phyloP scores from a whole-genome alignment of 2,797 vertebrate species.

The Cynopterus sphinx region DNA sequence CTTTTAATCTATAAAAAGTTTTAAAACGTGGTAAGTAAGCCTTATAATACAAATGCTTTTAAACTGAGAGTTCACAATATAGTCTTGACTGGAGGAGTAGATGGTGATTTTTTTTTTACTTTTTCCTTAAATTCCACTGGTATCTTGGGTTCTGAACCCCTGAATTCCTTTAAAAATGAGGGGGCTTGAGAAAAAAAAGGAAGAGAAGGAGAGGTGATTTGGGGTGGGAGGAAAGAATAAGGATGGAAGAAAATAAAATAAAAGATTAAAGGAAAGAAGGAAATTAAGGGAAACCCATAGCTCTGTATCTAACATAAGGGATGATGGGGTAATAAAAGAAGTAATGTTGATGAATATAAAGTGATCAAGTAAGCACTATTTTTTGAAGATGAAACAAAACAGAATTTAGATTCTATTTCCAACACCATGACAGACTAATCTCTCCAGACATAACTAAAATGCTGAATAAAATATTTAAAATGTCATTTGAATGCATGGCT shows the following conservation, averaged over 20 bases:
- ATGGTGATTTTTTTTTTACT: background rate
- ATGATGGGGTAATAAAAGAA: background rate
- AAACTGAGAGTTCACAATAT: background rate
- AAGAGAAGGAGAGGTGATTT: background rate
- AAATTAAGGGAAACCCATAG: background rate
- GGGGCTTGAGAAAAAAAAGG: background rate
- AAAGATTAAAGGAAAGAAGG: background rate
- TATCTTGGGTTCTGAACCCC: background rate
- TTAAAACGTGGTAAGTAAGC: background rate
- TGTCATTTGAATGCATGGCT: conserved; percentile 57
- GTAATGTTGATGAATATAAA: conserved; percentile 2
- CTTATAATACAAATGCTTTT: background rate
- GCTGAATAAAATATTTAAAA: conserved; percentile 72
- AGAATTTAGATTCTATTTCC: conserved; percentile 60
- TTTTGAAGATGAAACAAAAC: conserved; percentile 61
- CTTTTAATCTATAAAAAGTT: background rate
- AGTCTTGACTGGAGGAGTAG: background rate
- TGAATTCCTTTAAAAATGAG: background rate
- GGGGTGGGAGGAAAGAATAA: background rate
- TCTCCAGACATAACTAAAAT: conserved; percentile 55
- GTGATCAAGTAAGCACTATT: conserved; percentile 7
- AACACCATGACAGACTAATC: conserved; percentile 45
- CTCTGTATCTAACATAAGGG: background rate
- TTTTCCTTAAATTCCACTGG: background rate
- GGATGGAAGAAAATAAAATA: background rate